These are phyloP conservation scores for Adelosebastes latens DNA, from an alignment of 2,797 vertebrate species.

Conservation along the genomic window DNA sequence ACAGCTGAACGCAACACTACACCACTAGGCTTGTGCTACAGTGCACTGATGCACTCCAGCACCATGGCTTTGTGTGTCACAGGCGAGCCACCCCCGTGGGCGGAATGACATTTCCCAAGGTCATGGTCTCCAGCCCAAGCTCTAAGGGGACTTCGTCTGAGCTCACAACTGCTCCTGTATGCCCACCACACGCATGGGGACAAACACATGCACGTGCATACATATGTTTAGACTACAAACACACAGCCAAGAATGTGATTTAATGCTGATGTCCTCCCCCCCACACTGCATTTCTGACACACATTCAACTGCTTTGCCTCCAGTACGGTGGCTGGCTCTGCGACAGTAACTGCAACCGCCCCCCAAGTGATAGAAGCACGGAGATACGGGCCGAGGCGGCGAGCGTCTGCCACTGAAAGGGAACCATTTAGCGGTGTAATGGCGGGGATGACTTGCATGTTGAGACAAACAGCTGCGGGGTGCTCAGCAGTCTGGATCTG, in stretches of 20 bases:
- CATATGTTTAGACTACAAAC: slow-evolving; percentile 17
- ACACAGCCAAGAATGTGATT: slow-evolving; percentile 29
- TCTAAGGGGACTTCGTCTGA: slow-evolving; percentile 61
- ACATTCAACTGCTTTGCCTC: slow-evolving; percentile 55
- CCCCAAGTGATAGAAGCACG: slow-evolving; percentile 64
- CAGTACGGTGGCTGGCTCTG: slow-evolving; percentile 52
- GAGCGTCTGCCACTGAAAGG: slow-evolving; percentile 77
- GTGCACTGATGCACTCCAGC: slow-evolving; percentile 50
- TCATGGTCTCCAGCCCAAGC: slow-evolving; percentile 68
- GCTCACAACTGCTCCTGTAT: slow-evolving; percentile 29
- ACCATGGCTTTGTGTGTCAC: slow-evolving; percentile 58
- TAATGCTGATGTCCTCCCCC: slow-evolving; percentile 30
- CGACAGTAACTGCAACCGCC: slow-evolving; percentile 51
- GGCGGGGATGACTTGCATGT: slow-evolving; percentile 81
- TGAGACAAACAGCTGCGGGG: slow-evolving; percentile 82
- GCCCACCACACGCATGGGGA: slow-evolving; percentile 12
- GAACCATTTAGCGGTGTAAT: slow-evolving; percentile 80
- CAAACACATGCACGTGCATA: slow-evolving; percentile 34
- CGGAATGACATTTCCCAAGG: slow-evolving; percentile 84
- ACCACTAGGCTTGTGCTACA: slow-evolving; percentile 44
- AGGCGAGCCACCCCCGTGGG: slow-evolving; percentile 62
- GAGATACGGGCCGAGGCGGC: slow-evolving; percentile 66
- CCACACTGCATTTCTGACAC: slow-evolving; percentile 34
- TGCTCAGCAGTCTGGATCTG: slow-evolving; percentile 78
- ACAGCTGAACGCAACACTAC: slow-evolving; percentile 44